Evolutionary conservation across 2,113 vertebrate genomes (phyloP), one percentile per base, ranked within the genome.

Genomic region (Pyxicephalus adspersus): DNA sequence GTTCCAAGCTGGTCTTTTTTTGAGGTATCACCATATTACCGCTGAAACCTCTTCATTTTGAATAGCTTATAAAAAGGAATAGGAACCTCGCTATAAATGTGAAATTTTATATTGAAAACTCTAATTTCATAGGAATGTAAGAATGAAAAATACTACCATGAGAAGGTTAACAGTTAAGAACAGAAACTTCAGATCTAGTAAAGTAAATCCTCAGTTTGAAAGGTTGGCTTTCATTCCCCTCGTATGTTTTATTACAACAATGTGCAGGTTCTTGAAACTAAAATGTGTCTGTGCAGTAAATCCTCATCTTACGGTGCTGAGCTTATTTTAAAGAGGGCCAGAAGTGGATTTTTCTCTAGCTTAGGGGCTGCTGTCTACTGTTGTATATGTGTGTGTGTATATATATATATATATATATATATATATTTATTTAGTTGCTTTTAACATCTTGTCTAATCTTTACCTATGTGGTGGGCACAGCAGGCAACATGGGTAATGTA

Each of bases 111-210:
- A 72, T 72, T 15, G 54, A 52, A 71, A 50, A 6, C 13, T 29
- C 17, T n/a, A 15, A 52, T 72, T 71, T 71, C 55, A 28, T 15
- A 71, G 29, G 67, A 70, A 51, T 4, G 19, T 15, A 7, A 29
- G 51, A 52, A 55, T 13, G 50, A 72, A 72, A 72, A 72, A 72
- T 29, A 29, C 55, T 72, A 55, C 51, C 1, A 3, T 19, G 7
- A 72, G 68, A 72, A 72, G 51, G 68, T 72, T 55, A 72, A 72
- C 29, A 25, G 68, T 72, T 72, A 72, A 28, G 51, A 72, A 72
- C 51, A 72, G 68, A 55, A 55, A 31, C 51, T 28, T 71, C 29
- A n/a, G 9, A 54, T 54, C 28, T 55, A 29, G 9, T 55, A 26
- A 52, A 29, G 51, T 55, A 71, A 52, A 71, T 28, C 50, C 50